Evolutionary conservation across 2,113 vertebrate species (phyloP), one percentile per base, ranked within the genome.

Genomic region (Terrapene triunguis): DNA sequence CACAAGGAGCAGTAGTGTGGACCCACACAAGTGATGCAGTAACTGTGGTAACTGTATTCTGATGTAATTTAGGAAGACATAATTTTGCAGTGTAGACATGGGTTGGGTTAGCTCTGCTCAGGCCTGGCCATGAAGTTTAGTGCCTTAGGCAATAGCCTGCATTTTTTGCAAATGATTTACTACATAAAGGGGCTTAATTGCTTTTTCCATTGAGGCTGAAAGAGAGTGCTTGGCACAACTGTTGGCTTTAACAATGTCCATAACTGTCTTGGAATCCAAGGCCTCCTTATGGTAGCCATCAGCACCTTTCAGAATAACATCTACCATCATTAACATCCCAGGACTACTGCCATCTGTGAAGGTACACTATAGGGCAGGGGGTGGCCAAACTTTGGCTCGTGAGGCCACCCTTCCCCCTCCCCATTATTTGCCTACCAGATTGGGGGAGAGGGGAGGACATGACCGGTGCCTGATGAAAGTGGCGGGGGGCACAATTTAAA

Each of bases 51-150:
- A 32, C 29, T 62, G 29, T 62, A 69, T 21, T 17, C 8, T 2
- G 7, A 69, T 1, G 14, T 69, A n/a, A n/a, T 2, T 69, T 69
- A 19, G 8, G 35, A 19, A 19, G 16, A 69, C 65, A n/a, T n/a
- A n/a, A n/a, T 69, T 69, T 69, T n/a, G 35, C n/a, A 69, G 32
- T 5, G 35, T n/a, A 65, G 35, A n/a, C 17, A 4, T n/a, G 65
- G 65, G 17, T 17, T 9, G 3, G 4, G 2, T 59, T 89, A 27
- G 53, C n/a, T 80, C 82, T 0, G 0, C 27, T 69, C 54, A 42
- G 16, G 35, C 1, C 9, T 80, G 25, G 86, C 81, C 29, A 55
- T 62, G 57, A 0, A 2, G 10, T 3, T 95, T 91, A 50, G 2
- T 50, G 35, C 91, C 84, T 94, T 65, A 65, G 38, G 2, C 6